Evolutionary conservation across 2,113 vertebrate species (phyloP), one percentile per base, ranked within the genome.

Genomic region (Macquaria australasica): DNA sequence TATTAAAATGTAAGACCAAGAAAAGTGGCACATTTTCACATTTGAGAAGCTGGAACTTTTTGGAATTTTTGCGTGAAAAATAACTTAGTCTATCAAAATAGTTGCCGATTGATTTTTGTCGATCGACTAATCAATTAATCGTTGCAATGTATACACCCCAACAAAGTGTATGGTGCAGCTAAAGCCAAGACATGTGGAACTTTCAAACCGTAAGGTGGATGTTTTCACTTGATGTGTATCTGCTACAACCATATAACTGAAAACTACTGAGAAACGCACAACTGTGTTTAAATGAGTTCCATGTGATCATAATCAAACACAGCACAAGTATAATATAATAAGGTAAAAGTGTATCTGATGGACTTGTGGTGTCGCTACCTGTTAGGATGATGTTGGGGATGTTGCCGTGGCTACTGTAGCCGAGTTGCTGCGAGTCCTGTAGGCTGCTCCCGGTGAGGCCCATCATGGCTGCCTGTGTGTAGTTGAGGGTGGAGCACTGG

Each of bases 381-480:
- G 98, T 99, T 64, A 99, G 96, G 90, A 99, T 99, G 94, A 99
- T 99, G 95, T 99, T 99, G 86, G 98, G 98, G 95, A 99, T 99
- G 95, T 98, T 97, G 73, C 97, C 86, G 43, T 99, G 98, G 95
- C 94, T 97, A 92, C 97, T 95, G 92, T 97, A 99, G 79, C 93
- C 93, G 0, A 99, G 97, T 81, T 97, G 98, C 92, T 97, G 97
- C 0, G 97, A 82, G 87, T 99, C 98, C 37, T 96, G 97, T 67
- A 99, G 95, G 94, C 95, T 97, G 86, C 97, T 98, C 64, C 98
- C 97, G 0, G 97, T 97, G 23, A 99, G 96, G n/a, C 97, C 98
- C 98, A 99, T 98, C 97, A 99, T 97, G 77, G 98, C 97, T 0
- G 98, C 98, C 94, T 99, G 98, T 0, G 98, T 98, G 93, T 99